Evolutionary conservation across 1,140 invertebrate species (phyloP).

Genomic region (Varroa destructor): DNA sequence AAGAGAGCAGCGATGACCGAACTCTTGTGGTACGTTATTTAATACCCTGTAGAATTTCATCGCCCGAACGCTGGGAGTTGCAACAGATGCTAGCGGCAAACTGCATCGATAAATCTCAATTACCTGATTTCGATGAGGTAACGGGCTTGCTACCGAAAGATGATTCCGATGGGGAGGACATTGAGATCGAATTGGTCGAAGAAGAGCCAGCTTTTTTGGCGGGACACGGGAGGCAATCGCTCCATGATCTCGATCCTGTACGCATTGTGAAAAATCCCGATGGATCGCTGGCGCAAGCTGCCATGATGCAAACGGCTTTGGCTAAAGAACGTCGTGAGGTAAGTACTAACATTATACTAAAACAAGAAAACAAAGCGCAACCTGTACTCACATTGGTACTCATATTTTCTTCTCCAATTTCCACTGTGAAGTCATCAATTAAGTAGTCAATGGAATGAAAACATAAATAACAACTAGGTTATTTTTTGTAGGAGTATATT

Average conservation of each 20-base stretch:
- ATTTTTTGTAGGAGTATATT: no score
- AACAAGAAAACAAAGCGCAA: no score
- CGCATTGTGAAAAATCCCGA: conserved; percentile 99
- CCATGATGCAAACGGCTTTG: conserved; percentile 97
- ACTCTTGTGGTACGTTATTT: no score
- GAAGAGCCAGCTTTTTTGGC: conserved; percentile 92
- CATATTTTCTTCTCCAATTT: no score
- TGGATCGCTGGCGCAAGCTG: conserved; percentile 88
- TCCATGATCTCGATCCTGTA: conserved; percentile 82
- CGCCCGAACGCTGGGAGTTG: conserved; percentile 68
- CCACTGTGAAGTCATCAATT: no score
- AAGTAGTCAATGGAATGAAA: no score
- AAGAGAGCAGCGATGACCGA: no score
- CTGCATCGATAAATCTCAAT: conserved; percentile 66
- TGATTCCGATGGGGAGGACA: conserved; percentile 82
- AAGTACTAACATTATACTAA: conserved; percentile 21
- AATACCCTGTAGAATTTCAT: conserved; percentile 64
- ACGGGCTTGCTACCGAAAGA: conserved; percentile 63
- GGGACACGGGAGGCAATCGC: conserved; percentile 59
- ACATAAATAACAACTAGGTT: no score
- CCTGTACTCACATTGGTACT: no score
- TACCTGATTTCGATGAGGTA: conserved; percentile 82
- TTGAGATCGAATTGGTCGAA: conserved; percentile 97
- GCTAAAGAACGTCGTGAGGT: conserved; percentile 83
- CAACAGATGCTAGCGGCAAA: conserved; percentile 69